Percentiles rank a stretch among this genome's conserved stretches.
Conservation (phyloP, 1,140 invertebrate genomes). For the Diorhabda carinulata region DNA sequence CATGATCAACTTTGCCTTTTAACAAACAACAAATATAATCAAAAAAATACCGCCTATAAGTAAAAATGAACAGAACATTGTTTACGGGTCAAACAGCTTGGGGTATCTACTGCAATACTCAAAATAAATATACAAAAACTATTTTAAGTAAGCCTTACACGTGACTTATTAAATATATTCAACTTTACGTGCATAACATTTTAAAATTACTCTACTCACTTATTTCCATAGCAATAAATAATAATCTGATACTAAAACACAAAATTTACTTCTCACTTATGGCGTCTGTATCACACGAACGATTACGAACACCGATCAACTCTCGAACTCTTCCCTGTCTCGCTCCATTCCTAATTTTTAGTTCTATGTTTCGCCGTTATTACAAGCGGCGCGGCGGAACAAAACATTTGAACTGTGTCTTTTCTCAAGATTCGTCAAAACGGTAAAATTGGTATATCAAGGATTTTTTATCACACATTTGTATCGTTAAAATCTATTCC, state of each 20-base stretch:
- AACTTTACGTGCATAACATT: neutral
- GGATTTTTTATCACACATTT: too few relatives aligned
- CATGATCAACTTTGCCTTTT: neutral
- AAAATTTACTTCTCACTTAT: conserved; percentile 34
- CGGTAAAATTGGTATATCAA: too few relatives aligned
- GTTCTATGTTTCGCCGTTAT: too few relatives aligned
- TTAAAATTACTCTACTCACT: conserved; percentile 10
- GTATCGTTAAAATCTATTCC: too few relatives aligned
- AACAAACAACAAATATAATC: too few relatives aligned
- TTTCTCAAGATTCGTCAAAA: too few relatives aligned
- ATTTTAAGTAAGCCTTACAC: neutral
- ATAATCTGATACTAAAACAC: conserved; percentile 11
- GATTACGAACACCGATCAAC: conserved; percentile 12
- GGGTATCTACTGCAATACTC: conserved; percentile 22
- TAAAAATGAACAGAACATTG: conserved; percentile 4
- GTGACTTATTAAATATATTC: neutral
- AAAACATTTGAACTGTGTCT: too few relatives aligned
- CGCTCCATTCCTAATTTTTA: too few relatives aligned
- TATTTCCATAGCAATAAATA: conserved; percentile 6
- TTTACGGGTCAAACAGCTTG: conserved; percentile 38
- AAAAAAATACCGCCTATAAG: neutral
- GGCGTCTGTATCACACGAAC: conserved; percentile 26
- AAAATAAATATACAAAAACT: neutral
- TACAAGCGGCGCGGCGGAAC: too few relatives aligned
- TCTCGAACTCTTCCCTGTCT: neutral